Conservation (phyloP, 92 coral and sea anemone genomes). For the Bergia puertoricense region DNA sequence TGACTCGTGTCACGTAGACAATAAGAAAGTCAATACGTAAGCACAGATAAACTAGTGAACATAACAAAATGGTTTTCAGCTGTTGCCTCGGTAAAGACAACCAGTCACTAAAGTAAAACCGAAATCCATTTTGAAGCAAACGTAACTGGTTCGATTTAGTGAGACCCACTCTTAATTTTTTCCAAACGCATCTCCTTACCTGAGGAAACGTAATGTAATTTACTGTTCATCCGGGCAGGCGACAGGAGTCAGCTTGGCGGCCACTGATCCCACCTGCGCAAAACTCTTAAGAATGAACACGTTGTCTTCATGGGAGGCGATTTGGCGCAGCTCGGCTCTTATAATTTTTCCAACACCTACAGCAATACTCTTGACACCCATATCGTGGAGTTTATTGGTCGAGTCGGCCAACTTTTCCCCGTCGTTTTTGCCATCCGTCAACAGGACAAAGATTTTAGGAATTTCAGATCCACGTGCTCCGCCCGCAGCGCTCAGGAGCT, state of each 20-base stretch:
- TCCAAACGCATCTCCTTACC: not conserved
- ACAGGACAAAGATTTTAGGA: slow-evolving; percentile 69
- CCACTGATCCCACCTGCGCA: slow-evolving; percentile 60
- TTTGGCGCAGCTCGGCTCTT: slow-evolving; percentile 39
- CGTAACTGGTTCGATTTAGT: no score
- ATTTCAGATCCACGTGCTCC: slow-evolving; percentile 58
- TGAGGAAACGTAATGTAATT: not conserved
- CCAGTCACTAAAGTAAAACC: no score
- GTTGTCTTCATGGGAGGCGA: slow-evolving; percentile 60
- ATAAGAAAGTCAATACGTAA: no score
- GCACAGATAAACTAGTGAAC: no score
- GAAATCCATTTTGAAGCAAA: no score
- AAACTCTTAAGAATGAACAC: slow-evolving; percentile 52
- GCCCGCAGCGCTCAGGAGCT: slow-evolving; percentile 25
- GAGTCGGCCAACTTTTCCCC: slow-evolving; percentile 21
- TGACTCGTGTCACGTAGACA: no score
- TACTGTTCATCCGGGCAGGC: slow-evolving; percentile 19
- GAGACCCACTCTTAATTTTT: not conserved
- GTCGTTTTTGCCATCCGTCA: slow-evolving; percentile 74
- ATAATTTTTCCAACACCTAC: slow-evolving; percentile 64
- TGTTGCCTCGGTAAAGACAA: no score
- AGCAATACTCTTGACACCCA: slow-evolving; percentile 55
- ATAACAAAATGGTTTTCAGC: no score
- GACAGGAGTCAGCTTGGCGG: slow-evolving; percentile 51
- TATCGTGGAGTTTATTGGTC: slow-evolving; percentile 23